Evolutionary conservation across 2,797 vertebrate species (phyloP).

Genomic region (Decapterus maruadsi): DNA sequence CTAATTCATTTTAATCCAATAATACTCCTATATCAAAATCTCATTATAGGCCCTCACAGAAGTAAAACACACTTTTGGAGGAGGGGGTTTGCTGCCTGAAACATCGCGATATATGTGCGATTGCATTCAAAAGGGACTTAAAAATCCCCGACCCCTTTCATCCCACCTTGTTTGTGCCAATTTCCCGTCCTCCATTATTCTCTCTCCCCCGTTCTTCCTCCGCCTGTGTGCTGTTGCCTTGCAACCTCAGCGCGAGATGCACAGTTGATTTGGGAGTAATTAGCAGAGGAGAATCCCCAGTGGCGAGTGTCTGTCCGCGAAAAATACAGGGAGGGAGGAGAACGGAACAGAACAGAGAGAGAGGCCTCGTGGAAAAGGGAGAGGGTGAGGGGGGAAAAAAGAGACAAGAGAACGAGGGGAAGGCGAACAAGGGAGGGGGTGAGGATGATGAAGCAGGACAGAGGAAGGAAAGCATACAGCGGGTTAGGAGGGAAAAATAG

Average conservation of each 20-base stretch:
- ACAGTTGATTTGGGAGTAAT: constrained; percentile 82
- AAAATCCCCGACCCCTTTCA: constrained; percentile 30
- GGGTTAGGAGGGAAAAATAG: constrained; percentile 10
- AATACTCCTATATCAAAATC: constrained; percentile 7
- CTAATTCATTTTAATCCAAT: constrained; percentile 20
- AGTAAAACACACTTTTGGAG: constrained; percentile 1
- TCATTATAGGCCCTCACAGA: not conserved
- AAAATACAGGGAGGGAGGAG: constrained; percentile 52
- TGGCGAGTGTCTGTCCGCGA: constrained; percentile 62
- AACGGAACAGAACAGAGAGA: constrained; percentile 12
- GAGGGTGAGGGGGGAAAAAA: constrained; percentile 32
- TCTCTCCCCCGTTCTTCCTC: constrained; percentile 31
- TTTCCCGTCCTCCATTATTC: constrained; percentile 47
- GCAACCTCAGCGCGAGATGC: constrained; percentile 60
- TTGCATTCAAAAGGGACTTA: constrained; percentile 17
- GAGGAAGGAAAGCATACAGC: constrained; percentile 6
- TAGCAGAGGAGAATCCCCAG: constrained; percentile 75
- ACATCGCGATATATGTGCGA: constrained; percentile 21
- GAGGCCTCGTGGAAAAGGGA: constrained; percentile 18
- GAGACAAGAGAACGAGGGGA: constrained; percentile 17
- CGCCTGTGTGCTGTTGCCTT: constrained; percentile 71
- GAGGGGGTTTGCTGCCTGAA: constrained; percentile 4
- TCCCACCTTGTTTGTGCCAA: constrained; percentile 28
- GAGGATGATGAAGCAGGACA: not conserved
- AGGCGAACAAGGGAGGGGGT: constrained; percentile 36